Conservation (phyloP, 2,888 invertebrate genomes). For the Nycteola revayana region DNA sequence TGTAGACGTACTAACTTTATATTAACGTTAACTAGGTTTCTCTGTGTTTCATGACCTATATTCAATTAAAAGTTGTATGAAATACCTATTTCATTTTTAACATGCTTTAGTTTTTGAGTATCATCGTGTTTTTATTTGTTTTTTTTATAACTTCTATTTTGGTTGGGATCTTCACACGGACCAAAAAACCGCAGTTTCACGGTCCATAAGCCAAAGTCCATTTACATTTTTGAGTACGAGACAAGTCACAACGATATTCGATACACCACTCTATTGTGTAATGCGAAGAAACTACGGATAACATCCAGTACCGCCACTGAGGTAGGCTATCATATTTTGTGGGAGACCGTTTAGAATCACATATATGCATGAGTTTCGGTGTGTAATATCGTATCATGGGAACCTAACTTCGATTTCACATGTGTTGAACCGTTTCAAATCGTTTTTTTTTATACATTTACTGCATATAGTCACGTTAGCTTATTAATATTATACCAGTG, state of each 20-base stretch:
- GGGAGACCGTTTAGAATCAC: conserved; percentile 53
- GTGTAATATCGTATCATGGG: conserved; percentile 61
- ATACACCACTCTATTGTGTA: conserved; percentile 54
- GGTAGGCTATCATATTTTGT: conserved; percentile 59
- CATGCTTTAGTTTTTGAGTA: too few species aligned
- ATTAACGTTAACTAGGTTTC: too few species aligned
- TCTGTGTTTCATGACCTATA: conserved; percentile 17
- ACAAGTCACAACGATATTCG: conserved; percentile 48
- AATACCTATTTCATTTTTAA: too few species aligned
- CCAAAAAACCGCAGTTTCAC: conserved; percentile 56
- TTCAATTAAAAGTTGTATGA: too few species aligned
- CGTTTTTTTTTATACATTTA: conserved; percentile 44
- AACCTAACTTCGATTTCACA: conserved; percentile 58
- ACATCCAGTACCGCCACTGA: conserved; percentile 58
- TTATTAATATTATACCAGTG: conserved; percentile 32
- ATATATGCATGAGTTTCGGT: conserved; percentile 47
- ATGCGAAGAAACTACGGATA: conserved; percentile 51
- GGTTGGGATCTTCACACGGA: conserved; percentile 32
- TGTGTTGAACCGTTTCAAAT: conserved; percentile 42
- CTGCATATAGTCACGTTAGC: conserved; percentile 47
- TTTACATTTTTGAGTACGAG: conserved; percentile 49
- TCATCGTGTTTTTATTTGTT: conserved; percentile 6
- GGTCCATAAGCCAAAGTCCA: conserved; percentile 57
- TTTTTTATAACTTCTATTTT: conserved; percentile 11
- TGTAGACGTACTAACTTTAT: conserved; percentile 8